Evolutionary conservation across 2,888 invertebrate species (phyloP).

Genomic region (Rhopalosiphum nymphaeae): DNA sequence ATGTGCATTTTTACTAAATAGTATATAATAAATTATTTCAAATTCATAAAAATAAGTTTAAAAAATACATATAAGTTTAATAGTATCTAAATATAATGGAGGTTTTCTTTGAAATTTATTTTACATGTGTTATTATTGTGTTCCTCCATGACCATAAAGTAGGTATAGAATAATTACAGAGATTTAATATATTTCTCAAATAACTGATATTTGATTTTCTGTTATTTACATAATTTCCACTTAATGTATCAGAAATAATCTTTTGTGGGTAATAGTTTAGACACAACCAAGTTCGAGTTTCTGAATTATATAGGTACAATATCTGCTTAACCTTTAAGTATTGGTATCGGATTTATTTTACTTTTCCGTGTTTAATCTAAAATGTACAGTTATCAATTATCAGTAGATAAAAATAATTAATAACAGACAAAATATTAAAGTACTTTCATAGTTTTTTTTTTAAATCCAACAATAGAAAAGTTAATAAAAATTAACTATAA

Average conservation of each 20-base stretch:
- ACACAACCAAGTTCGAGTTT: background rate
- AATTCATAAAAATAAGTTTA: background rate
- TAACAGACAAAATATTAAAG: background rate
- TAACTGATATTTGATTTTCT: background rate
- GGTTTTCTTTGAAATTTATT: background rate
- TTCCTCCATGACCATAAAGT: background rate
- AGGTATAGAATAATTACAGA: background rate
- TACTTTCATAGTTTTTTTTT: background rate
- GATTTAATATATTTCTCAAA: background rate
- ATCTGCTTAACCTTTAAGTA: background rate
- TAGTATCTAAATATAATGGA: background rate
- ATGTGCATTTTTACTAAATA: background rate
- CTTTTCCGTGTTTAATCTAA: background rate
- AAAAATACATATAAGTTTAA: background rate
- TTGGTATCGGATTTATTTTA: background rate
- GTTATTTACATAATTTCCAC: background rate
- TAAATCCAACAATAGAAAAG: background rate
- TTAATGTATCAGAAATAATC: background rate
- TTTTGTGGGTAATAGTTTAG: background rate
- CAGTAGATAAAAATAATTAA: background rate
- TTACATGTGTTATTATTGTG: background rate
- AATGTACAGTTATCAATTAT: background rate
- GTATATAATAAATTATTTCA: background rate
- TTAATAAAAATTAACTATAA: background rate
- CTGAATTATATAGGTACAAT: background rate